These are phyloP conservation scores for Agrilus planipennis DNA, from an alignment of 1,140 invertebrate genomes.

Conservation along the genomic window DNA sequence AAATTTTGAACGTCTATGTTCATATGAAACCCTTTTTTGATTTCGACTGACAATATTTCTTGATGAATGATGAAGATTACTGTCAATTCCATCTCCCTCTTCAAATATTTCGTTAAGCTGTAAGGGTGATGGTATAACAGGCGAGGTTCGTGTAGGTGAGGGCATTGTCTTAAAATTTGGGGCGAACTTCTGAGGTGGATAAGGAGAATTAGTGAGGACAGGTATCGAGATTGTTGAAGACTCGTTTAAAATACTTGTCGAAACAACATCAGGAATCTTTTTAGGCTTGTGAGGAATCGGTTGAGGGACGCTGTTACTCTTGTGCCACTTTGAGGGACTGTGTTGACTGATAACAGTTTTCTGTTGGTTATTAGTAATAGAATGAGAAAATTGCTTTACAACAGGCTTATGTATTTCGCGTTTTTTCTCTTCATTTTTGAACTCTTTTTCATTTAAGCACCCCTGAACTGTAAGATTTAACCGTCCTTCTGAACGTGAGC, in stretches of 20 bases:
- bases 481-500: constrained; percentile 49
- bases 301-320: constrained; percentile 7
- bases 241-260: constrained; percentile 41
- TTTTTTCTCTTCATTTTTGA: constrained; percentile 16
- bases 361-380: constrained; percentile 8
- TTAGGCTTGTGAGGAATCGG: constrained; percentile 11
- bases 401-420: not conserved
- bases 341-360: too few species aligned
- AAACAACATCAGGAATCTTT: constrained; percentile 13
- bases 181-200: constrained; percentile 24
- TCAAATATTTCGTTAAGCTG: constrained; percentile 62
- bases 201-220: constrained; percentile 34
- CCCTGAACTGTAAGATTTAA: constrained; percentile 44
- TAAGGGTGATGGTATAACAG: constrained; percentile 8
- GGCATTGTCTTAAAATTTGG: constrained; percentile 46
- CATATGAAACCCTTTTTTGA: constrained; percentile 36
- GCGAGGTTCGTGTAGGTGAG: constrained; percentile 32
- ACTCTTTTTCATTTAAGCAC: constrained; percentile 32
- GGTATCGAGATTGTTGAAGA: constrained; percentile 46
- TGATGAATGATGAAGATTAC: constrained; percentile 21
- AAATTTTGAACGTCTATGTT: constrained; percentile 56
- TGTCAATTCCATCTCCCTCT: constrained; percentile 41
- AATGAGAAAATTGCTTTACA: constrained; percentile 11
- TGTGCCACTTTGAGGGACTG: constrained; percentile 13
- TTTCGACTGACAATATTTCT: constrained; percentile 29